A percentile compares a stretch with the other conserved stretches of the same genome.
phyloP scores from a whole-genome alignment of 2,113 vertebrate species.

The Sitta europaea region DNA sequence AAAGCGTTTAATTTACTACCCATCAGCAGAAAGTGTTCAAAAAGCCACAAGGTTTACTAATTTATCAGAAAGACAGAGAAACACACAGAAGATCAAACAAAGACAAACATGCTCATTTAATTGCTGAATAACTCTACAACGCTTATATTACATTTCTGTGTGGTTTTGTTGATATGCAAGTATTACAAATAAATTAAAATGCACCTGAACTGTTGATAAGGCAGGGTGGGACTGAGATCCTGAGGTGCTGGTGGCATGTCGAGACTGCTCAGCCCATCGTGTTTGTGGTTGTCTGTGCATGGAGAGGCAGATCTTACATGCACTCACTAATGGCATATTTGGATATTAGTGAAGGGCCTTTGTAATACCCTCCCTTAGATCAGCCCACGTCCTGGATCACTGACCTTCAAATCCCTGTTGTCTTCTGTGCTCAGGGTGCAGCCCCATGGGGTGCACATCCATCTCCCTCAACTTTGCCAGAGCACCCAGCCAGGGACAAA shows the following conservation, averaged over 20 bases:
- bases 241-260: not conserved
- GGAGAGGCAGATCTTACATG: not conserved
- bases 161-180: slow-evolving; percentile 30
- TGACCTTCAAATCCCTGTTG: not conserved
- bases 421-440: not conserved
- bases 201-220: slow-evolving; percentile 17
- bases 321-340: not conserved
- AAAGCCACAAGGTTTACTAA: slow-evolving; percentile 60
- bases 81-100: slow-evolving; percentile 35
- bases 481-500: not conserved
- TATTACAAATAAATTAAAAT: slow-evolving; percentile 38
- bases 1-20: slow-evolving; percentile 57
- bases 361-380: not conserved
- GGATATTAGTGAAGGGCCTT: not conserved
- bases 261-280: not conserved
- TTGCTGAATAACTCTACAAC: slow-evolving; percentile 35
- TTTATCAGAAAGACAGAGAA: slow-evolving; percentile 56
- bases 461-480: not conserved
- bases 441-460: not conserved
- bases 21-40: slow-evolving; percentile 53
- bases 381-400: not conserved
- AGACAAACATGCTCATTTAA: slow-evolving; percentile 38
- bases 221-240: not conserved
- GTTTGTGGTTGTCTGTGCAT: slow-evolving; percentile 5
- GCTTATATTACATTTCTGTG: slow-evolving; percentile 21